Evolutionary conservation across 2,888 invertebrate species (phyloP), one percentile per base, ranked within the genome.

Genomic region (Metopia argyrocephala): DNA sequence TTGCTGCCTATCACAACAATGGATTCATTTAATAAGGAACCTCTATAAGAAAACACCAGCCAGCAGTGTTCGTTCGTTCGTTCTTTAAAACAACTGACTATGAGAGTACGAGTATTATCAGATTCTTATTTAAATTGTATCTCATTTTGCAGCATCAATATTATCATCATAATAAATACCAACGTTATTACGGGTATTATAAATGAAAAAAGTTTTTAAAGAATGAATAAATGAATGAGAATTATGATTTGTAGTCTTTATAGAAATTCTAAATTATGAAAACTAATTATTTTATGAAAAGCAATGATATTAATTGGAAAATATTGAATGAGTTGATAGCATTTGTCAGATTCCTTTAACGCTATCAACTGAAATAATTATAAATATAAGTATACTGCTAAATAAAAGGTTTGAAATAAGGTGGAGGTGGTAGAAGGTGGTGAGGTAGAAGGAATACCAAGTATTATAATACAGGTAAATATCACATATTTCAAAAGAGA

Each of bases 211-310:
- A 31, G 31, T 7, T 9, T 12, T 31, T 7, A 31, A 31, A 1
- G 3, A 1, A 31, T 2, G 7, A 31, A 31, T 9, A 2, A 31
- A 9, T 31, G 0, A 31, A 31, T 7, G 31, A 31, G 12, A 31
- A 1, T 6, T 9, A 31, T 31, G 12, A 31, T 12, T 38, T 3
- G 15, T 12, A 12, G 38, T 12, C 54, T 46, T 31, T 38, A 68
- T 54, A 54, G 52, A 18, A 28, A 45, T 5, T 54, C 31, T 61
- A 31, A 20, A 78, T 78, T 70, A 65, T 70, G 50, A 66, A 57
- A 81, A 78, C 74, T 81, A 78, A 81, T 81, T 66, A 62, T 52
- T 62, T 81, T 81, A 62, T 78, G 66, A 81, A 78, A 62, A 59
- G 21, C 57, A 65, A 70, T 70, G 70, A 71, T 75, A 27, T 68